Conservation (phyloP, 2,113 vertebrate genomes). For the Gila orcuttii region DNA sequence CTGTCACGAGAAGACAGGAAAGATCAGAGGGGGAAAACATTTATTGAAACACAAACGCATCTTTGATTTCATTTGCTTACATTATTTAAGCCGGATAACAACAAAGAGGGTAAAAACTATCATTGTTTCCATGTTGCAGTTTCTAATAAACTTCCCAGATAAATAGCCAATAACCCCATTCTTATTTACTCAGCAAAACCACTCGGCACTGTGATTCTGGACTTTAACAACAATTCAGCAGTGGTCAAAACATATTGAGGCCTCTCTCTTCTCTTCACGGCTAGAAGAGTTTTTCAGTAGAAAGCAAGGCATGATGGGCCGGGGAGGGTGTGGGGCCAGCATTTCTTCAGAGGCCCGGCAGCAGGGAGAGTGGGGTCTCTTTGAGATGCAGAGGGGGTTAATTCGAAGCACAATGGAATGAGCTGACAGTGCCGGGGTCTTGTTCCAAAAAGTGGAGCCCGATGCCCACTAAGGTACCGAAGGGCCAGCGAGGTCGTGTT, state of each 20-base stretch:
- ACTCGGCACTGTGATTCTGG: not conserved
- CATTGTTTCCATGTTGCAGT: constrained; percentile 9
- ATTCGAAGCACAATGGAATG: constrained; percentile 55
- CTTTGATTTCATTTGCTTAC: not conserved
- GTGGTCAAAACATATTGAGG: constrained; percentile 33
- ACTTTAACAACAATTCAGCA: constrained; percentile 29
- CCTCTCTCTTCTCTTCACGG: constrained; percentile 27
- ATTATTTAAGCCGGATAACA: not conserved
- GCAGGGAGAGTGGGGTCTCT: constrained; percentile 45
- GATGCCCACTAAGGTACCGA: constrained; percentile 43
- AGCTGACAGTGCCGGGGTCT: constrained; percentile 53
- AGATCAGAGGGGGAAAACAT: not conserved
- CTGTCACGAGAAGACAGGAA: not conserved
- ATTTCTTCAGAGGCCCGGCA: constrained; percentile 45
- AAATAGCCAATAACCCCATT: not conserved
- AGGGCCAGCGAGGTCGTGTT: constrained; percentile 57
- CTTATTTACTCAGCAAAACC: not conserved
- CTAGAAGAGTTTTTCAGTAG: constrained; percentile 24
- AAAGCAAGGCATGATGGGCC: constrained; percentile 17
- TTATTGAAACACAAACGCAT: not conserved
- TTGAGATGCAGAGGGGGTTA: constrained; percentile 63
- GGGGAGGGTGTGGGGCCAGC: constrained; percentile 42
- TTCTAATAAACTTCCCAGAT: not conserved
- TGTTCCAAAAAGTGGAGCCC: constrained; percentile 46
- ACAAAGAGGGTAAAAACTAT: not conserved